A percentile compares a stretch with the other conserved stretches of the same genome.
Conservation (phyloP, 2,113 vertebrate species). For the Trichomycterus rosablanca region DNA sequence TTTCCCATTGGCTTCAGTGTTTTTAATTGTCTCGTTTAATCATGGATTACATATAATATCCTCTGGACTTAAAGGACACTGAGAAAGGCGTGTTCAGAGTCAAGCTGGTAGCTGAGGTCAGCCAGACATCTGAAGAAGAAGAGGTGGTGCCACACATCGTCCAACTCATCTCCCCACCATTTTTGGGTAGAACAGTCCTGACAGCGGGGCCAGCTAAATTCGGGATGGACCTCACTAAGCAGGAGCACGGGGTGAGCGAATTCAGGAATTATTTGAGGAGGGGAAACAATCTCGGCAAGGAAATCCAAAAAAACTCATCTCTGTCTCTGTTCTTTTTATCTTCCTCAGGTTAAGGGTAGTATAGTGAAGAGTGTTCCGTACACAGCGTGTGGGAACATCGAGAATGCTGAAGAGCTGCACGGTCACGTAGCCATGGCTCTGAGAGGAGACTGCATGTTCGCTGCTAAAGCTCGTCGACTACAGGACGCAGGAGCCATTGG, state of each 20-base stretch:
- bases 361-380: constrained; percentile 64
- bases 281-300: too few relatives aligned
- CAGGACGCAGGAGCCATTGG: constrained; percentile 69
- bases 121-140: constrained; percentile 55
- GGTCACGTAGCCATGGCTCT: constrained; percentile 64
- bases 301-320: too few relatives aligned
- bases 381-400: constrained; percentile 65
- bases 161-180: constrained; percentile 74
- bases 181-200: constrained; percentile 67
- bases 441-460: constrained; percentile 76
- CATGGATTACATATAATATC: background rate
- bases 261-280: background rate
- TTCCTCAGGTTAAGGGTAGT: constrained; percentile 71
- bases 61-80: background rate
- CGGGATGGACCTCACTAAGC: constrained; percentile 72
- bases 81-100: constrained; percentile 67
- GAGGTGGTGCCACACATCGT: constrained; percentile 64
- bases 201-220: constrained; percentile 75
- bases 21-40: background rate
- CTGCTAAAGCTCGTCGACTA: constrained; percentile 67
- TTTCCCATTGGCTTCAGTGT: background rate
- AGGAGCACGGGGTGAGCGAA: constrained; percentile 67
- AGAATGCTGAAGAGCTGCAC: constrained; percentile 56
- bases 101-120: constrained; percentile 71
- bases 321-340: background rate